These are phyloP conservation scores for Laodelphax striatellus DNA, from an alignment of 1,140 invertebrate species.

Conservation along the genomic window DNA sequence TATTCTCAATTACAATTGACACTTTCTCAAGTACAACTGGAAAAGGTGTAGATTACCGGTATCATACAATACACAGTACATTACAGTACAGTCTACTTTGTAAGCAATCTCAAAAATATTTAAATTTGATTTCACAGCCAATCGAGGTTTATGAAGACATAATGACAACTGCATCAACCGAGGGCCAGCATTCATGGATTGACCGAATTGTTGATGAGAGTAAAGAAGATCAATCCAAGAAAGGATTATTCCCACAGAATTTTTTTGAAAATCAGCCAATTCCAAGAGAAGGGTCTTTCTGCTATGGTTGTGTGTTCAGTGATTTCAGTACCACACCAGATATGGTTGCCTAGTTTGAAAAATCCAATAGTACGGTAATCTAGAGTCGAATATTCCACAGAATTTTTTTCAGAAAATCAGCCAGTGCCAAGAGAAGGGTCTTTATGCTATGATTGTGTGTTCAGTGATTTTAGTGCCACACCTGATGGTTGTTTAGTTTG, in stretches of 20 bases:
- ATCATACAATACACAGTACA: no score
- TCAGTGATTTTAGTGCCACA: constrained; percentile 17
- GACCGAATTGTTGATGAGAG: constrained; percentile 17
- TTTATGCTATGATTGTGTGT: constrained; percentile 25
- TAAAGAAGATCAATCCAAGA: constrained; percentile 5
- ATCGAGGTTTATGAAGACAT: constrained; percentile 28
- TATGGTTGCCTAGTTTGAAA: no score
- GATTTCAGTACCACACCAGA: constrained; percentile 8
- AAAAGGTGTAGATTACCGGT: no score
- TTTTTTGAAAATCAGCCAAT: constrained; percentile 24
- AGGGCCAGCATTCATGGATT: constrained; percentile 25
- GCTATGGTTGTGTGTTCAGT: constrained; percentile 26
- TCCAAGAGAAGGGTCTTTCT: constrained; percentile 23
- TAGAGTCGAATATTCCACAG: no score
- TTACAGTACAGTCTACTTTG: no score
- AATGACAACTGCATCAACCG: constrained; percentile 19
- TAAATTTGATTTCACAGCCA: no score
- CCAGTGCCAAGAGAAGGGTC: constrained; percentile 23
- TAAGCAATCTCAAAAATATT: no score
- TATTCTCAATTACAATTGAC: no score
- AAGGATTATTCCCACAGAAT: constrained; percentile 15
- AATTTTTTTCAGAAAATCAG: constrained; percentile 24
- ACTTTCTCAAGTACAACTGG: no score
- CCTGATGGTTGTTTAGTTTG: not conserved
- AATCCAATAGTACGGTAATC: no score